Conservation (phyloP, 2,113 vertebrate species). For the Delphinapterus leucas region DNA sequence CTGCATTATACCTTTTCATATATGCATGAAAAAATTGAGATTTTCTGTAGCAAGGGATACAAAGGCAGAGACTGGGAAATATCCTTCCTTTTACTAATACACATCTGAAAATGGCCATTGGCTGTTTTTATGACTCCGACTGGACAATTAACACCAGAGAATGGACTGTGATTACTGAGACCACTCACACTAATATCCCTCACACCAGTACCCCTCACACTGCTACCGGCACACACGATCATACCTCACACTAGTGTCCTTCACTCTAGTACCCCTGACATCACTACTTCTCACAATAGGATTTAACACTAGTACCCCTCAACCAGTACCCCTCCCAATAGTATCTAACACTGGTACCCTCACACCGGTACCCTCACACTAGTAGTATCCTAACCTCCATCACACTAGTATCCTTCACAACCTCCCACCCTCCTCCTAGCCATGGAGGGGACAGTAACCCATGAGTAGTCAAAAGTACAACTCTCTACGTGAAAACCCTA, state of each 20-base stretch:
- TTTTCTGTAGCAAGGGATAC: background rate
- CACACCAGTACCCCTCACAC: background rate
- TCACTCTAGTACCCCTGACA: too few relatives aligned
- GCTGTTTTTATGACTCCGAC: background rate
- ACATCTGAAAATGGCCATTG: conserved; percentile 24
- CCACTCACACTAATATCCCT: background rate
- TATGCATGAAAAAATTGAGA: background rate
- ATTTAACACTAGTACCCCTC: background rate
- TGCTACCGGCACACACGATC: too few relatives aligned
- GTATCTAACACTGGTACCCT: background rate
- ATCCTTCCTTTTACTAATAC: background rate
- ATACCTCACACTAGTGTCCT: too few relatives aligned
- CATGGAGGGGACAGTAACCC: background rate
- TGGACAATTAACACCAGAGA: conserved; percentile 7
- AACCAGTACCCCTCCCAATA: background rate
- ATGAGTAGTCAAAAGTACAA: background rate
- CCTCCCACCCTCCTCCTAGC: background rate
- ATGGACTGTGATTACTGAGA: conserved; percentile 17
- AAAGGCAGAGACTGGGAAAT: background rate
- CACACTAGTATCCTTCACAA: background rate
- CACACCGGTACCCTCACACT: background rate
- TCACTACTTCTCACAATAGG: too few relatives aligned
- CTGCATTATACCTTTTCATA: background rate
- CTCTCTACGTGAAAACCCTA: background rate
- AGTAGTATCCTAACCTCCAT: too few relatives aligned